A percentile compares a stretch with the other conserved stretches of the same genome.
Conservation (phyloP, 2,888 invertebrate genomes). For the Doris montereyensis region DNA sequence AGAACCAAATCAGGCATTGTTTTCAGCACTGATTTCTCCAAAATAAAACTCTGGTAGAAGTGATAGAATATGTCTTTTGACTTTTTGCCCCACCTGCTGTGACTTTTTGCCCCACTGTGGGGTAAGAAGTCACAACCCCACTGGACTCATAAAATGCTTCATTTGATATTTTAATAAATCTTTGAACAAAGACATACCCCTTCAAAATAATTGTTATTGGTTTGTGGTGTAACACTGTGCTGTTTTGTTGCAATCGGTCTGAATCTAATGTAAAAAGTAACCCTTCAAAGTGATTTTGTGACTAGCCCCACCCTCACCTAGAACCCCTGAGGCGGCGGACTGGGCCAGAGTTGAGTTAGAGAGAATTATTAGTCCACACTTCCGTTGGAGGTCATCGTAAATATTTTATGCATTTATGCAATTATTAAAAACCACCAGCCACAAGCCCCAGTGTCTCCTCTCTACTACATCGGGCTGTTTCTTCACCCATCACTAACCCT, state of each 20-base stretch:
- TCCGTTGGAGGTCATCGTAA: no score
- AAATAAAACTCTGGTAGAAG: not conserved
- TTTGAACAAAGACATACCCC: not conserved
- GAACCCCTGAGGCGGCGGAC: no score
- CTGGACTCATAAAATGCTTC: not conserved
- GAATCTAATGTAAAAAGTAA: not conserved
- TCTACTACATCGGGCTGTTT: no score
- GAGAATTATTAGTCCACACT: no score
- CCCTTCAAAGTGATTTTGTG: not conserved
- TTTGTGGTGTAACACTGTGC: no score
- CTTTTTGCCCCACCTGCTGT: constrained; percentile 1
- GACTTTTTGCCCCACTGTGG: not conserved
- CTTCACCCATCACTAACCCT: no score
- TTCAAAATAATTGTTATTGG: not conserved
- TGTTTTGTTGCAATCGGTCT: not conserved
- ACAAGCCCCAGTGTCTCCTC: no score
- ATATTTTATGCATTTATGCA: no score
- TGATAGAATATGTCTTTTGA: no score
- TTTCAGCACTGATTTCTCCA: not conserved
- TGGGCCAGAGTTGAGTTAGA: no score
- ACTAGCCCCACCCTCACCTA: constrained; percentile 6
- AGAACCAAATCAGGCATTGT: not conserved
- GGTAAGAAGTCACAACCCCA: not conserved
- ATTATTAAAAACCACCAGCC: no score
- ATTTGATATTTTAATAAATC: not conserved